phyloP scores from a whole-genome alignment of 2,113 vertebrate genomes.

The Tetraodon nigroviridis region DNA sequence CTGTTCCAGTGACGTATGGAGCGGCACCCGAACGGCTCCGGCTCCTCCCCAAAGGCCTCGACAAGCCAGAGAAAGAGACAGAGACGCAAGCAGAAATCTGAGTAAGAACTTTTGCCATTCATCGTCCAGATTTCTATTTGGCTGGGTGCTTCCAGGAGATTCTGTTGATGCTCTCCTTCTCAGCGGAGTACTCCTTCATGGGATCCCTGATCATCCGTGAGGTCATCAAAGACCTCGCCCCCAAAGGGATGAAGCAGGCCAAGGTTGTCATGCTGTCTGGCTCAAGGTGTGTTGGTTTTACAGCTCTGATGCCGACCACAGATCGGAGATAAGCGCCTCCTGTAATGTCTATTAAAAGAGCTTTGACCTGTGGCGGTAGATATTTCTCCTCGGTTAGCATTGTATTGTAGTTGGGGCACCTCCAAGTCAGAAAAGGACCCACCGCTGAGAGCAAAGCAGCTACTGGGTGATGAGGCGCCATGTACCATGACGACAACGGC shows the following conservation, averaged over 20 bases:
- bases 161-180: slow-evolving; percentile 19
- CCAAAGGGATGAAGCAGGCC: slow-evolving; percentile 79
- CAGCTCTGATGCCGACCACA: slow-evolving; percentile 18
- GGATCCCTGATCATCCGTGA: slow-evolving; percentile 80
- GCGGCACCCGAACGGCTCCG: slow-evolving; percentile 71
- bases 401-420: slow-evolving; percentile 17
- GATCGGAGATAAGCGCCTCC: slow-evolving; percentile 24
- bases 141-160: neutral
- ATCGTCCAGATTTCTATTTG: neutral
- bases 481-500: neutral
- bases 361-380: slow-evolving; percentile 35
- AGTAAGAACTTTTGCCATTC: slow-evolving; percentile 27
- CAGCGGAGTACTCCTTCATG: slow-evolving; percentile 78
- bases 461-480: slow-evolving; percentile 1
- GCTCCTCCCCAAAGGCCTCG: slow-evolving; percentile 49
- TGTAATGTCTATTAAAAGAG: slow-evolving; percentile 55
- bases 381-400: slow-evolving; percentile 53
- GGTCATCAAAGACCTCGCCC: slow-evolving; percentile 79
- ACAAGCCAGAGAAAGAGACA: slow-evolving; percentile 61
- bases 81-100: slow-evolving; percentile 44
- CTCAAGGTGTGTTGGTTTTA: slow-evolving; percentile 71
- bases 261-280: slow-evolving; percentile 80
- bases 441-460: slow-evolving; percentile 24
- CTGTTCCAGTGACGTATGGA: slow-evolving; percentile 85
- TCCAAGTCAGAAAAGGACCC: slow-evolving; percentile 24